A percentile compares a stretch with the other conserved stretches of the same genome.
Conservation (phyloP, 1,140 invertebrate genomes). For the Dysdera silvatica region DNA sequence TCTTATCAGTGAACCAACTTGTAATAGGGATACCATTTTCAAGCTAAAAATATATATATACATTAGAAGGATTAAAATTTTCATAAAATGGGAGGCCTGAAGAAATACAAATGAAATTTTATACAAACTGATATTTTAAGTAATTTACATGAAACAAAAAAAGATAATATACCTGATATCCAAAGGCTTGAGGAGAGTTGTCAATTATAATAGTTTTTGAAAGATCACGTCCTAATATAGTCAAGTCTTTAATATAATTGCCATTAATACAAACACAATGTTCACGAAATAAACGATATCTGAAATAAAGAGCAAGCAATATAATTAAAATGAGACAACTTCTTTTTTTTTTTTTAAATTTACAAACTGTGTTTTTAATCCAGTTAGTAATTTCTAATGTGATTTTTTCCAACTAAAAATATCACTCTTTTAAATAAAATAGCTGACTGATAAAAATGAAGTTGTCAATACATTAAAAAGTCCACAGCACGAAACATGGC, state of each 20-base stretch:
- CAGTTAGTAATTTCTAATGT: too few species aligned
- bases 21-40: conserved; percentile 97
- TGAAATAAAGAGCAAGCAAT: conserved; percentile 36
- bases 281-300: conserved; percentile 79
- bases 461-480: too few species aligned
- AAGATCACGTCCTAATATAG: conserved; percentile 84
- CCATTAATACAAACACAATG: conserved; percentile 92
- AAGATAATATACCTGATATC: conserved; percentile 61
- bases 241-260: conserved; percentile 94
- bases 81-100: not conserved
- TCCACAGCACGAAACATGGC: too few species aligned
- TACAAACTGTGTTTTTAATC: too few species aligned
- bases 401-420: too few species aligned
- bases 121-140: not conserved
- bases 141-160: not conserved
- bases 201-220: conserved; percentile 86
- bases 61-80: conserved; percentile 22
- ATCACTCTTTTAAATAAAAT: too few species aligned
- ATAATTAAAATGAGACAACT: not conserved
- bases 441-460: too few species aligned
- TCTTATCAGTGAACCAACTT: conserved; percentile 90
- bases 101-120: not conserved
- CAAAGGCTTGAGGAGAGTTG: conserved; percentile 87
- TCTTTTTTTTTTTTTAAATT: too few species aligned
- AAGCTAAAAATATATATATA: conserved; percentile 33